Evolutionary conservation across 2,113 vertebrate species (phyloP).

Genomic region (Orthochromis malagaraziensis): DNA sequence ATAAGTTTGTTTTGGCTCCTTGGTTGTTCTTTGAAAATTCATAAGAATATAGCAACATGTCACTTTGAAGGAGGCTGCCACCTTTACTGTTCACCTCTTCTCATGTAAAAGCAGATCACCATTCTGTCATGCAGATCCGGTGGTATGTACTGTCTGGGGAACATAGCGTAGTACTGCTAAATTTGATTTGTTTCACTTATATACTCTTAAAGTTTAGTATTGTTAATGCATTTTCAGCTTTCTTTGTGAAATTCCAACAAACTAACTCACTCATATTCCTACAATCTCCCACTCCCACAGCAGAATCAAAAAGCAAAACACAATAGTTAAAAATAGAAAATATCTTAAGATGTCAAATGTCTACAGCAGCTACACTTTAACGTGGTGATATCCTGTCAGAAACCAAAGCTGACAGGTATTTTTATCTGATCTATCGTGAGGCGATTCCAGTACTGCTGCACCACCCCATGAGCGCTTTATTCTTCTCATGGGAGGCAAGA

Average conservation of each 20-base stretch:
- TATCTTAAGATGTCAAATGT: not conserved
- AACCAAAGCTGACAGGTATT: not conserved
- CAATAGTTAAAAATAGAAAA: not conserved
- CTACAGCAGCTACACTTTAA: not conserved
- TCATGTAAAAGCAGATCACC: not conserved
- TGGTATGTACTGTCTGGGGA: not conserved
- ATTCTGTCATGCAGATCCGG: not conserved
- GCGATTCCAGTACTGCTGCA: not conserved
- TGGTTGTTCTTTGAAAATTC: not conserved
- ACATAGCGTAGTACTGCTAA: not conserved
- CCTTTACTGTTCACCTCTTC: not conserved
- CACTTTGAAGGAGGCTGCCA: not conserved
- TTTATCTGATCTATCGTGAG: not conserved
- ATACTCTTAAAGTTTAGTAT: not conserved
- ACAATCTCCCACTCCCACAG: not conserved
- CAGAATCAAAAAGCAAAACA: not conserved
- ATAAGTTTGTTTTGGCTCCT: not conserved
- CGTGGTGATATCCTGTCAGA: not conserved
- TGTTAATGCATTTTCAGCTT: not conserved
- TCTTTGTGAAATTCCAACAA: not conserved
- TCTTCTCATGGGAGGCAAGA: not conserved
- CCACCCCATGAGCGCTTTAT: not conserved
- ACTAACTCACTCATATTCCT: not conserved
- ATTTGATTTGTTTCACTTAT: not conserved
- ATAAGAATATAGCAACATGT: not conserved